Evolutionary conservation across 2,113 vertebrate genomes (phyloP).

Genomic region (Lycaon pictus): DNA sequence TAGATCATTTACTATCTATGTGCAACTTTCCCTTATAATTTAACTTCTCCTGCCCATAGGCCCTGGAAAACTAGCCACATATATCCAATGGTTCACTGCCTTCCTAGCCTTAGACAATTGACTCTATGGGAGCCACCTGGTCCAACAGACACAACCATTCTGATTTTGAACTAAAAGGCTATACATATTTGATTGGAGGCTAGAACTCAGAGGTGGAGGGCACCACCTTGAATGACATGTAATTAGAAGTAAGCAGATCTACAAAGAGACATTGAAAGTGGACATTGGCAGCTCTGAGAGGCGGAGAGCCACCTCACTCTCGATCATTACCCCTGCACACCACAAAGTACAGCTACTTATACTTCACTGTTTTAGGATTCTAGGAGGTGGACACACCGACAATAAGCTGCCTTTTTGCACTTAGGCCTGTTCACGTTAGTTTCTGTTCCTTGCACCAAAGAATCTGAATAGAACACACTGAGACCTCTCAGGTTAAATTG

Average conservation of each 20-base stretch:
- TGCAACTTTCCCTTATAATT: not conserved
- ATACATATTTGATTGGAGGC: not conserved
- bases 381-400: not conserved
- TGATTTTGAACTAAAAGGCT: not conserved
- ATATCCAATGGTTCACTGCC: not conserved
- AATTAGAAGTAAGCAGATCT: not conserved
- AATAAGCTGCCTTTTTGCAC: not conserved
- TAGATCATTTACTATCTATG: not conserved
- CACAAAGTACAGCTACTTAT: not conserved
- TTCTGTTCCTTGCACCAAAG: not conserved
- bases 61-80: not conserved
- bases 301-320: not conserved
- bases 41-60: too few species aligned
- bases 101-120: not conserved
- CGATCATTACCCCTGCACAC: not conserved
- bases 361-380: not conserved
- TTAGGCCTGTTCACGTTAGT: not conserved
- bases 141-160: not conserved
- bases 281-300: not conserved
- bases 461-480: conserved; percentile 9
- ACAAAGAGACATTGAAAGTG: not conserved
- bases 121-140: not conserved
- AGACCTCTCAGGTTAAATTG: not conserved
- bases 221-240: not conserved
- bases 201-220: not conserved